Evolutionary conservation across 2,113 vertebrate species (phyloP).

Genomic region (Amblyornis subalaris): DNA sequence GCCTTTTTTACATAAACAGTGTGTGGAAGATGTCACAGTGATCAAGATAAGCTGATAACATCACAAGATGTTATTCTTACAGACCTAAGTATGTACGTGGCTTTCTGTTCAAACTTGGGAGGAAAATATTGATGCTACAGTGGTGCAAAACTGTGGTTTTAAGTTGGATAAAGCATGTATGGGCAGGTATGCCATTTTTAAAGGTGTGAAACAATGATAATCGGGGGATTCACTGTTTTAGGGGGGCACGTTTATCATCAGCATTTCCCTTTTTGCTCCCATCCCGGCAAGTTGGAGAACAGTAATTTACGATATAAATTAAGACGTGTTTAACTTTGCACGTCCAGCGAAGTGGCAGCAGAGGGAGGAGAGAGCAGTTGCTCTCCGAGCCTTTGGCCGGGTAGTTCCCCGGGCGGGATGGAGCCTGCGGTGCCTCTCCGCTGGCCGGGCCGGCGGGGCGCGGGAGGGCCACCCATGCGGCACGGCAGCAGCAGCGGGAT

Average conservation of each 20-base stretch:
- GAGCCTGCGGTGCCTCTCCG: neutral
- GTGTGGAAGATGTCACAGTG: neutral
- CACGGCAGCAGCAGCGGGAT: neutral
- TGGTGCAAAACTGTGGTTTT: rapidly evolving
- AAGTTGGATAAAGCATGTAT: rapidly evolving
- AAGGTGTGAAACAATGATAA: neutral
- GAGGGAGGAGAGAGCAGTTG: neutral
- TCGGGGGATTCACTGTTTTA: neutral
- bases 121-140: neutral
- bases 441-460: too few species aligned
- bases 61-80: rapidly evolving
- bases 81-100: rapidly evolving
- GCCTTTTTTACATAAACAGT: neutral
- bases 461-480: neutral
- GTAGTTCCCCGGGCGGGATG: neutral
- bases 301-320: neutral
- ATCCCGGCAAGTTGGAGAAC: neutral
- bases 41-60: neutral
- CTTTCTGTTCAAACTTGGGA: neutral
- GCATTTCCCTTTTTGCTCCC: neutral
- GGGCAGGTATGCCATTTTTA: neutral
- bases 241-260: rapidly evolving
- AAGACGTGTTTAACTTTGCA: neutral
- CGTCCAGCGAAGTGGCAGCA: neutral
- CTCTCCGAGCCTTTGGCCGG: neutral